phyloP scores from a whole-genome alignment of 2,797 vertebrate genomes.

The Linurgus olivaceus region DNA sequence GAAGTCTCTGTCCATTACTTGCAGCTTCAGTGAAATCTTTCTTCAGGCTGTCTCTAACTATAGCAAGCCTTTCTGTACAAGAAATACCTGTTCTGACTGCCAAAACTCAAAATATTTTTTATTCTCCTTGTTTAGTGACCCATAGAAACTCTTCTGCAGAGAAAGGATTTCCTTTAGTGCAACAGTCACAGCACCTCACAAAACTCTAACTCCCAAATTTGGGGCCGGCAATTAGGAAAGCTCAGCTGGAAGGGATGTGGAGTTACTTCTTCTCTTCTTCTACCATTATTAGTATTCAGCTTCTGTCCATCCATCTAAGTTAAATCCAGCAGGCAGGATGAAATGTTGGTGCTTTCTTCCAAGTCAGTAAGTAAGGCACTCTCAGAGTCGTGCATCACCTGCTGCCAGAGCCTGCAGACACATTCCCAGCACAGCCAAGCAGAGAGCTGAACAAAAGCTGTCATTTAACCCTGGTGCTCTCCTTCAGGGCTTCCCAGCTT shows the following conservation, averaged over 20 bases:
- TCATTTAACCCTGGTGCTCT: neutral
- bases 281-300: neutral
- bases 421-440: neutral
- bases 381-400: neutral
- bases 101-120: neutral
- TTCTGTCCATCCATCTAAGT: neutral
- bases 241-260: neutral
- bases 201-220: neutral
- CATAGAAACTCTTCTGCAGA: neutral
- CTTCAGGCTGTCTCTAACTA: neutral
- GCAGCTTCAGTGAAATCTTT: neutral
- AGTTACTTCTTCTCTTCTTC: neutral
- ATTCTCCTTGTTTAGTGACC: neutral
- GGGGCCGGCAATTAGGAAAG: neutral
- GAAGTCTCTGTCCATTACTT: neutral
- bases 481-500: neutral
- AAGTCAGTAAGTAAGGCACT: neutral
- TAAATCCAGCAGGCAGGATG: neutral
- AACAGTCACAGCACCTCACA: neutral
- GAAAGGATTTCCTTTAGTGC: neutral
- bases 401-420: neutral
- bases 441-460: neutral
- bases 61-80: neutral
- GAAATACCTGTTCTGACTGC: neutral
- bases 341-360: neutral